These are phyloP conservation scores for Tethya wilhelma DNA, from an alignment of 37 sponge, comb jelly and placozoan genomes.

Conservation along the genomic window DNA sequence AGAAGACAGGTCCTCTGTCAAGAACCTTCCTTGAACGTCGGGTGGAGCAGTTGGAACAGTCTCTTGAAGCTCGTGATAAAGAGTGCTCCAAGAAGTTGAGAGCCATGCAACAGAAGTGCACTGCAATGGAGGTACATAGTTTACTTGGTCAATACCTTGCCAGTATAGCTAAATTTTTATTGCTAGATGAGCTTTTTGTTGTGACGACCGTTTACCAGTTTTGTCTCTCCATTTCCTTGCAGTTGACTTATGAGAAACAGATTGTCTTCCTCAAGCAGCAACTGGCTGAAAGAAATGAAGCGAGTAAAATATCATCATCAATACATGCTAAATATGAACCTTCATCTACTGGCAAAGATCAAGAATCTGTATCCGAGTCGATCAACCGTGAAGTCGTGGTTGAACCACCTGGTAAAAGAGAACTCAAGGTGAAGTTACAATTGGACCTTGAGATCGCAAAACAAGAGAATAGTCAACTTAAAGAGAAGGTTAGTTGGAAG, in stretches of 20 bases:
- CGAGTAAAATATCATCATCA: too few species aligned
- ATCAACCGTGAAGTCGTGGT: neutral
- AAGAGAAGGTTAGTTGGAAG: slow-evolving; percentile 9
- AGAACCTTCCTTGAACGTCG: neutral
- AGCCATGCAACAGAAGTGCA: slow-evolving; percentile 61
- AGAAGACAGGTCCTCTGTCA: neutral
- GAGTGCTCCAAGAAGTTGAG: slow-evolving; percentile 16
- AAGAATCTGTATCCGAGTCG: neutral
- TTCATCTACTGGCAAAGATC: too few species aligned
- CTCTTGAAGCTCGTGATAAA: slow-evolving; percentile 43
- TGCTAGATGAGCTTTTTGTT: too few species aligned
- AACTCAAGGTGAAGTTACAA: neutral
- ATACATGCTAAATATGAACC: too few species aligned
- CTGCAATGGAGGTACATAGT: slow-evolving; percentile 64
- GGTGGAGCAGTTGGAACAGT: slow-evolving; percentile 41
- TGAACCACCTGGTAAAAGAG: neutral
- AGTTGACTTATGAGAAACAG: slow-evolving; percentile 48
- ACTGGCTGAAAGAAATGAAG: too few species aligned
- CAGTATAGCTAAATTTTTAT: neutral
- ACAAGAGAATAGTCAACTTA: neutral
- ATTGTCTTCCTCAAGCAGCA: slow-evolving; percentile 18
- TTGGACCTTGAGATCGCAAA: neutral
- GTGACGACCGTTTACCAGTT: neutral
- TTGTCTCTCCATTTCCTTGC: neutral
- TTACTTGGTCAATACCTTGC: neutral